These are phyloP conservation scores for Tympanuchus pallidicinctus DNA, from an alignment of 2,113 vertebrate species.

Conservation along the genomic window DNA sequence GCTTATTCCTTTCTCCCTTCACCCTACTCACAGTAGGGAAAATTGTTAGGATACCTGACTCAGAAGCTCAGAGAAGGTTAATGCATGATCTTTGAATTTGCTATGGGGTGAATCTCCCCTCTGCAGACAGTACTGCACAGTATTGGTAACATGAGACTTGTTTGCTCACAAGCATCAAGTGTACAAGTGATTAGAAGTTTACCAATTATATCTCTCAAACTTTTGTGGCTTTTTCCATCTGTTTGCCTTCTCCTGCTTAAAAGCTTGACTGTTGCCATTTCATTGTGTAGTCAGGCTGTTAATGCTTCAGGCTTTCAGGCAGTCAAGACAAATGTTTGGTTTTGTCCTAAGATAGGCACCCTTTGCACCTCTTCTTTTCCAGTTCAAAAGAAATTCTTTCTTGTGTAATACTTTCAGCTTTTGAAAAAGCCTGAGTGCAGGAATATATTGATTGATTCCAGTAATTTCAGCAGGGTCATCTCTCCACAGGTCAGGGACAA, in stretches of 20 bases:
- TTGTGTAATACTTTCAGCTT: background rate
- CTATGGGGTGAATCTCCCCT: background rate
- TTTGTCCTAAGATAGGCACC: background rate
- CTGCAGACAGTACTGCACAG: background rate
- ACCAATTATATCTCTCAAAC: background rate
- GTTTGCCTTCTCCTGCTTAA: background rate
- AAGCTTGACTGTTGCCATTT: background rate
- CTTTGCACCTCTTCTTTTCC: background rate
- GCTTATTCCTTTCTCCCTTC: background rate
- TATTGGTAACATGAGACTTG: background rate
- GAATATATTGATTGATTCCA: background rate
- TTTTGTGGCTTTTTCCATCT: background rate
- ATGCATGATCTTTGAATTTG: background rate
- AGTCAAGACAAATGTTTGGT: background rate
- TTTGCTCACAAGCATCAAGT: background rate
- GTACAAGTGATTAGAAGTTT: background rate
- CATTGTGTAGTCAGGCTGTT: background rate
- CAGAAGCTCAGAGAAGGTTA: background rate
- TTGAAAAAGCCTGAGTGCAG: background rate
- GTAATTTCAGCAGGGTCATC: background rate
- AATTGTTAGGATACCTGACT: background rate
- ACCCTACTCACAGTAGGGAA: accelerated
- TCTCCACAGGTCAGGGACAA: background rate
- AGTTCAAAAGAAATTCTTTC: background rate
- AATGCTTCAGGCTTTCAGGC: background rate